Evolutionary conservation across 2,888 invertebrate species (phyloP).

Genomic region (Cyrtodaria siliqua): DNA sequence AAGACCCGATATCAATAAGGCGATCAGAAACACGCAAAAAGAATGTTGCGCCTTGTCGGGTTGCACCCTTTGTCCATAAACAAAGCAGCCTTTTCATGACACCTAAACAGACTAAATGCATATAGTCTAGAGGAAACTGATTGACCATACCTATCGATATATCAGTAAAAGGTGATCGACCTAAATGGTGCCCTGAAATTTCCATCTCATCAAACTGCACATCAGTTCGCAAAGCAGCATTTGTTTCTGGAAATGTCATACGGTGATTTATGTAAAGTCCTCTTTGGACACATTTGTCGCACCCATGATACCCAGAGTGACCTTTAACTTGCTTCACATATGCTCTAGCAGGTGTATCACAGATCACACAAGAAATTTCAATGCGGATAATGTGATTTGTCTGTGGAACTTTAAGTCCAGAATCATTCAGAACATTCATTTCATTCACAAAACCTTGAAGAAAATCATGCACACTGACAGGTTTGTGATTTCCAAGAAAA

Average conservation of each 20-base stretch:
- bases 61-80: constrained; percentile 17
- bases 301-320: constrained; percentile 28
- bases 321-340: constrained; percentile 28
- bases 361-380: constrained; percentile 27
- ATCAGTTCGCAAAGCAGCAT: constrained; percentile 58
- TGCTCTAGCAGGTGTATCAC: constrained; percentile 33
- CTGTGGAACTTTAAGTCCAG: constrained; percentile 9
- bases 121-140: constrained; percentile 76
- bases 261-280: background rate
- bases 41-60: constrained; percentile 8
- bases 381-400: constrained; percentile 9
- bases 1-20: constrained; percentile 14
- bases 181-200: constrained; percentile 63
- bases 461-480: constrained; percentile 7
- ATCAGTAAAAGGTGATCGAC: constrained; percentile 42
- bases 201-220: constrained; percentile 37
- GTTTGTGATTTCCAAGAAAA: constrained; percentile 24
- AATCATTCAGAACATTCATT: background rate
- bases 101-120: constrained; percentile 80
- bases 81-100: constrained; percentile 73
- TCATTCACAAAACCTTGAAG: constrained; percentile 22
- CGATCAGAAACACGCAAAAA: constrained; percentile 21
- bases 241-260: constrained; percentile 59
- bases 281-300: constrained; percentile 28
- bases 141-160: constrained; percentile 68